These are phyloP conservation scores for Thryonomys swinderianus DNA, from an alignment of 2,113 vertebrate genomes.

Conservation along the genomic window DNA sequence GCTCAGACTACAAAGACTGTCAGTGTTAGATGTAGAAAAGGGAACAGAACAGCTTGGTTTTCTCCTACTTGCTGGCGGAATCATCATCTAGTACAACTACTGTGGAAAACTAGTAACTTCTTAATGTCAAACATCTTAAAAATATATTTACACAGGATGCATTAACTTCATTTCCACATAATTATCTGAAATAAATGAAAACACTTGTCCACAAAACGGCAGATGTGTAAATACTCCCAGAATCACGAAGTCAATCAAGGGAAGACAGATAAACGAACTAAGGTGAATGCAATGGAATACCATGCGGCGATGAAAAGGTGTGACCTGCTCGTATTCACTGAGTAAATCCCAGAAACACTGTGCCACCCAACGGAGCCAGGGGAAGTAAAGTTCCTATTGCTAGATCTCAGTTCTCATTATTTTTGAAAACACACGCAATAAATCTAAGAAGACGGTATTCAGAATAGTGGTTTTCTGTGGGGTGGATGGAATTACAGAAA, in stretches of 20 bases:
- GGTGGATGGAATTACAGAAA: background rate
- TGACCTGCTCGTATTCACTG: background rate
- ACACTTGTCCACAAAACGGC: background rate
- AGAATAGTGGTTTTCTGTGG: background rate
- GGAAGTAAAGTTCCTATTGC: background rate
- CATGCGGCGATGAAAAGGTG: background rate
- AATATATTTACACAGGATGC: background rate
- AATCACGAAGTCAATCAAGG: background rate
- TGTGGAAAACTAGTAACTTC: background rate
- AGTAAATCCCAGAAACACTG: background rate
- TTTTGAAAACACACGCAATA: slow-evolving; percentile 1
- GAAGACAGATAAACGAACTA: background rate
- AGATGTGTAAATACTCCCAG: background rate
- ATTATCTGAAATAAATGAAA: slow-evolving; percentile 4
- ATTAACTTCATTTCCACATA: background rate
- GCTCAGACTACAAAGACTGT: background rate
- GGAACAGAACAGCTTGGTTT: background rate
- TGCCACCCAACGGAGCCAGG: background rate
- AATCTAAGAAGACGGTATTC: background rate
- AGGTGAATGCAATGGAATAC: background rate
- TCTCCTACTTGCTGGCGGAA: background rate
- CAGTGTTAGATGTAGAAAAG: background rate
- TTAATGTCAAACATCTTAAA: background rate
- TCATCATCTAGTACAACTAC: background rate
- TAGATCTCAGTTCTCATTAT: background rate